These are phyloP conservation scores for Phocides pigmalion DNA, from an alignment of 1,140 invertebrate species.

Conservation along the genomic window DNA sequence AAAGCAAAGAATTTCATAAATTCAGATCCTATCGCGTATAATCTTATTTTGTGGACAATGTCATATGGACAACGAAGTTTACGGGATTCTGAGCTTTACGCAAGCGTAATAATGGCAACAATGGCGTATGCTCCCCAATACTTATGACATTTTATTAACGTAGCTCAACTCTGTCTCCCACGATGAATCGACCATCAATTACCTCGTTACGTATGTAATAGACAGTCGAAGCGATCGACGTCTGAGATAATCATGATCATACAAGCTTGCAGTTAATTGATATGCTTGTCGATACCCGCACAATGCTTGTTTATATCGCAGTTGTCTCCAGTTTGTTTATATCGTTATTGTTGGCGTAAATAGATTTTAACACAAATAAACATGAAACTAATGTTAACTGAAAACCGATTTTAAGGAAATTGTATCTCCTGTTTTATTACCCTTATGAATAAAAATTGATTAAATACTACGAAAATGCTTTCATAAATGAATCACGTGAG, in stretches of 20 bases:
- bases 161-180: conserved; percentile 12
- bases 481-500: too few relatives aligned
- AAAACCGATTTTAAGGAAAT: too few relatives aligned
- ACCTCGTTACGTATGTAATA: conserved; percentile 40
- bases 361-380: too few relatives aligned
- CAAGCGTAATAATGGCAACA: not conserved
- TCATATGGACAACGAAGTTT: not conserved
- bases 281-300: conserved; percentile 12
- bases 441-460: too few relatives aligned
- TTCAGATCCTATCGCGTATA: not conserved
- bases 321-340: not conserved
- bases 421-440: too few relatives aligned
- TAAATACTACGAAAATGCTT: too few relatives aligned
- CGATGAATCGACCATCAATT: conserved; percentile 38
- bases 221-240: conserved; percentile 31
- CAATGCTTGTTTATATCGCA: conserved; percentile 1
- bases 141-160: conserved; percentile 18
- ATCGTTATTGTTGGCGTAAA: too few relatives aligned
- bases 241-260: conserved; percentile 35
- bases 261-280: conserved; percentile 34
- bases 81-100: not conserved
- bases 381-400: too few relatives aligned
- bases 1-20: conserved; percentile 19
- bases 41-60: not conserved
- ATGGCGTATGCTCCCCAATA: not conserved